Evolutionary conservation across 2,797 vertebrate species (phyloP), one percentile per base, ranked within the genome.

Genomic region (Bufotes viridis): DNA sequence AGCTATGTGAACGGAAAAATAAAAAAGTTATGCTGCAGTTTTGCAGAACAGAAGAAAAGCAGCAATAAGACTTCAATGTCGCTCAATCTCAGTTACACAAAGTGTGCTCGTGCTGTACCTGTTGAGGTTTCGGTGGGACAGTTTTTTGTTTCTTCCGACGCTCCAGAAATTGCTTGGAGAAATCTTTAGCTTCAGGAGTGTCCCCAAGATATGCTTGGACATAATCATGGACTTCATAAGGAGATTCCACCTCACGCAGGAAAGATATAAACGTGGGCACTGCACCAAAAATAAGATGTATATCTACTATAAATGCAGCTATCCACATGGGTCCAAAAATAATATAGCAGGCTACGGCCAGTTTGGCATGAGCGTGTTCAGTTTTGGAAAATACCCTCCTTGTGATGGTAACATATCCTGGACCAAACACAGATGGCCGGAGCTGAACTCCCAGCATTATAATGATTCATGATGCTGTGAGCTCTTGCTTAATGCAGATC

Each of bases 151-250:
- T 99, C 97, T 98, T 97, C 96, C 98, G 98, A 84, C 98, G 97
- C 94, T 99, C 98, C 82, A 99, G 95, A 95, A 99, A 99, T 95
- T 99, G 98, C 96, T 98, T 99, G 95, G 98, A 98, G 95, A 99
- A 99, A 93, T 99, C 98, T 95, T 99, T 99, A 93, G 97, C 98
- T 93, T 99, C 98, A 51, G 97, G 95, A 79, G 98, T 99, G 90
- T 99, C 98, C 91, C 98, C 98, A 91, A 99, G 95, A 90, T 99
- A 99, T 91, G 98, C 98, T 95, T 96, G 96, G 93, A 99, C 95
- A 65, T 99, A 99, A 93, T 99, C 98, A 60, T 99, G 98, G 93
- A 99, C 98, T 93, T 99, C 98, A 57, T 99, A 99, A 0, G 98
- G 96, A 92, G 98, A 99, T 90, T 99, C 98, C 90, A 99, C 98